These are phyloP conservation scores for Centrocercus urophasianus DNA, from an alignment of 2,113 vertebrate genomes.

Conservation along the genomic window DNA sequence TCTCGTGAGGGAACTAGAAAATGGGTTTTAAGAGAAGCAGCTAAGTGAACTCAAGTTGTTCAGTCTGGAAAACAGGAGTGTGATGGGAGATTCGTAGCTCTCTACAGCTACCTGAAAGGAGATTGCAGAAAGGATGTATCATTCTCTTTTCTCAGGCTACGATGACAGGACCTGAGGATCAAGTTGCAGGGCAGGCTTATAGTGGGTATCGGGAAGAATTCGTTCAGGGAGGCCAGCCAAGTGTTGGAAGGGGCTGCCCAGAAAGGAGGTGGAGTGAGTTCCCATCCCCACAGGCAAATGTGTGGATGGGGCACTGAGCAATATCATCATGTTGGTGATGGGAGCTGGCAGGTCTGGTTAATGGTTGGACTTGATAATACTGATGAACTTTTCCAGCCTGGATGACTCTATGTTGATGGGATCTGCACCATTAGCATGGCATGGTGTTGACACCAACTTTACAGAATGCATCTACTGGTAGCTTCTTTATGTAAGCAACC, in stretches of 20 bases:
- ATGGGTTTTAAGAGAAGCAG: background rate
- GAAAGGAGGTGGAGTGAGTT: background rate
- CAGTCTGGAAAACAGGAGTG: background rate
- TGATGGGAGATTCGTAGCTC: background rate
- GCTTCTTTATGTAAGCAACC: background rate
- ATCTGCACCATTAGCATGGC: background rate
- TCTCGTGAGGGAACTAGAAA: background rate
- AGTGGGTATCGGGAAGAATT: background rate
- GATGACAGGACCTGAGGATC: background rate
- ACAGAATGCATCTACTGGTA: rapidly evolving
- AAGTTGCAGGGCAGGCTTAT: background rate
- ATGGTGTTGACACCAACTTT: background rate
- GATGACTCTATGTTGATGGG: background rate
- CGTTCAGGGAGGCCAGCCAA: background rate
- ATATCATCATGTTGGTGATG: background rate
- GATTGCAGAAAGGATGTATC: background rate
- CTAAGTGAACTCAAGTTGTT: background rate
- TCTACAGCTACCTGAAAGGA: background rate
- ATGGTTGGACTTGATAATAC: background rate
- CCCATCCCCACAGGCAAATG: background rate
- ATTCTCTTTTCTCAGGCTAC: background rate
- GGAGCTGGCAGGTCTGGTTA: background rate
- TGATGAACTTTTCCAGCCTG: background rate
- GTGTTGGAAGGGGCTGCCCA: background rate
- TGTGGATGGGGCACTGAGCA: background rate